phyloP scores from a whole-genome alignment of 2,797 vertebrate genomes.

The Carapus acus region DNA sequence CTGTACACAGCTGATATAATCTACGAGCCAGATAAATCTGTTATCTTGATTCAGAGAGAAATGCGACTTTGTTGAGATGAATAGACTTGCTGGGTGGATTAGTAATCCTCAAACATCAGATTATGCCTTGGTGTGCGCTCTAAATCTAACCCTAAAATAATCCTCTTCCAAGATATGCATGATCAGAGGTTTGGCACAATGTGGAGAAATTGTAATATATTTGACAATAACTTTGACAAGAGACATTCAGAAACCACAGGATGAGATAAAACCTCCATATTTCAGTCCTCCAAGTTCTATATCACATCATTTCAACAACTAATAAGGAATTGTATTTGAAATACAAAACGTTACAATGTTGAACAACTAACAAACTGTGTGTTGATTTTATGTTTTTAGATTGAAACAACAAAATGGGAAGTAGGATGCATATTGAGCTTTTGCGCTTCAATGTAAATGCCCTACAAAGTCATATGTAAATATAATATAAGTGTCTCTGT shows the following conservation, averaged over 20 bases:
- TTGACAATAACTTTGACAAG: no score
- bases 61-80: constrained; percentile 55
- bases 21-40: constrained; percentile 17
- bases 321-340: no score
- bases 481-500: constrained; percentile 62
- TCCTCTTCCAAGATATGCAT: neutral
- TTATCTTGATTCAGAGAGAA: constrained; percentile 5
- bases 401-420: constrained; percentile 16
- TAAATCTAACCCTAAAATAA: no score
- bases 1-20: no score
- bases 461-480: constrained; percentile 66
- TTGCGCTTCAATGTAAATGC: constrained; percentile 51
- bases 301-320: no score
- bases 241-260: constrained; percentile 6
- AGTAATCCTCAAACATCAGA: constrained; percentile 59
- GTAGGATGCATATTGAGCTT: constrained; percentile 58
- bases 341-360: no score
- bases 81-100: constrained; percentile 63
- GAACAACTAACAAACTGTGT: no score
- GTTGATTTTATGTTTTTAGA: neutral
- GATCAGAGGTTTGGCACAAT: constrained; percentile 15
- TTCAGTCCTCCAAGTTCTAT: constrained; percentile 25
- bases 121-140: constrained; percentile 28
- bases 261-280: constrained; percentile 19
- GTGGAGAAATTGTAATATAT: neutral